Base-by-base conservation (phyloP, 2,113 vertebrate species). In the Illadopsis cleaveri region DNA sequence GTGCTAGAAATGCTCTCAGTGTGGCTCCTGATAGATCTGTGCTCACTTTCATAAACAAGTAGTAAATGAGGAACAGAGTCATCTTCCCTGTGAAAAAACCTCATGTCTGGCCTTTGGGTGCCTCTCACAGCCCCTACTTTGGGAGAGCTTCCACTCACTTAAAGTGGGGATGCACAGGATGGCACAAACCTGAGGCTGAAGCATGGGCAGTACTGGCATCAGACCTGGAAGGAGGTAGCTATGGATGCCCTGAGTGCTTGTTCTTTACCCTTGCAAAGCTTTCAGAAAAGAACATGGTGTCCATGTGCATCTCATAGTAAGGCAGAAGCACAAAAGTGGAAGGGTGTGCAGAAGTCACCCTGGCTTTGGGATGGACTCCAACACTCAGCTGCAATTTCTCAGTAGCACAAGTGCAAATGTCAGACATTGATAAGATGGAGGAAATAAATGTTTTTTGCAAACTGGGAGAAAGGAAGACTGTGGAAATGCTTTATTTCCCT, bases 401-500 rank as follows among this genome's bases (percentile, higher is more conserved):
- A 78, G 38, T 23, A 72, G 44, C 37, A 42, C 64, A 90, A 73
- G 37, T 57, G 10, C 85, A 86, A 84, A 83, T 84, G 50, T 81
- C 75, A 95, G 44, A 86, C 27, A 57, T 40, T 0, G 17, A 10
- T 61, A 91, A 92, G 57, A 57, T 84, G 50, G 58, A 90, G 79
- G 86, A 94, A 93, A 90, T 45, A 92, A 86, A 85, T 77, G 30
- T 47, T 77, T 95, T 85, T 82, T 92, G 72, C 24, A 47, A 85
- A 78, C 68, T 73, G 15, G 27, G 76, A 81, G 83, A 91, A 90
- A 71, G 44, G 57, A 96, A 51, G 20, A n/a, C 65, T 31, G 6
- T 57, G 56, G 85, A 82, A 96, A 96, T 90, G 77, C 61, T 93
- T 76, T 53, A 11, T 92, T 96, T 82, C 88, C 71, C 30, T 95